Percentiles rank a stretch among this genome's conserved stretches.
phyloP scores from a whole-genome alignment of 1,140 invertebrate species.

The Cryptotermes secundus region DNA sequence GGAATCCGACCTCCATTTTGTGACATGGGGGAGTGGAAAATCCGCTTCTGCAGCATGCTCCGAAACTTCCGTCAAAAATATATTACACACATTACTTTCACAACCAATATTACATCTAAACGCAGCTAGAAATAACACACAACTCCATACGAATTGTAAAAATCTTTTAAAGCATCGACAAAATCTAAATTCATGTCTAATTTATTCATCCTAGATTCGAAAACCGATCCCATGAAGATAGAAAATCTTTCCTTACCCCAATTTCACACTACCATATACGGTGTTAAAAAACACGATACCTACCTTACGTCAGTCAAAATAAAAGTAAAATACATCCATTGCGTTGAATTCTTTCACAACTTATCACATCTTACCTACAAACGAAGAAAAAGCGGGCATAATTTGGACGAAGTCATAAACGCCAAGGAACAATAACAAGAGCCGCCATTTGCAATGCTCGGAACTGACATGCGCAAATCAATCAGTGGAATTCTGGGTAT shows the following conservation, averaged over 20 bases:
- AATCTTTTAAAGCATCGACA: constrained; percentile 11
- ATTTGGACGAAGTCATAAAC: constrained; percentile 54
- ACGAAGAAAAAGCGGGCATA: constrained; percentile 51
- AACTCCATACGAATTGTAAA: neutral
- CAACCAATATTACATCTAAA: neutral
- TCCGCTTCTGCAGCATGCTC: constrained; percentile 51
- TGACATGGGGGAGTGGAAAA: constrained; percentile 56
- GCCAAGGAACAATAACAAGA: constrained; percentile 66
- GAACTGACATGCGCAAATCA: constrained; percentile 65
- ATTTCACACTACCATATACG: constrained; percentile 36
- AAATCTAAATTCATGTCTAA: constrained; percentile 30
- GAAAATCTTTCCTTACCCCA: constrained; percentile 37
- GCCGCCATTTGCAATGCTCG: constrained; percentile 73
- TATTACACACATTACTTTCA: constrained; percentile 23
- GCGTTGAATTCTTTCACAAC: constrained; percentile 36
- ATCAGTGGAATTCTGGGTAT: constrained; percentile 52
- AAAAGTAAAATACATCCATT: constrained; percentile 34
- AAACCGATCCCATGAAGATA: constrained; percentile 36
- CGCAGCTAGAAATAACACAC: constrained; percentile 20
- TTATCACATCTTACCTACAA: constrained; percentile 47
- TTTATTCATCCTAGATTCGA: constrained; percentile 35
- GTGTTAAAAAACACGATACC: constrained; percentile 29
- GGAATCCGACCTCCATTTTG: constrained; percentile 55
- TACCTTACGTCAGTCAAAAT: constrained; percentile 28
- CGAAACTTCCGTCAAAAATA: constrained; percentile 50